Evolutionary conservation across 2,797 vertebrate species (phyloP), one percentile per base, ranked within the genome.

Genomic region (Epinephelus coioides): DNA sequence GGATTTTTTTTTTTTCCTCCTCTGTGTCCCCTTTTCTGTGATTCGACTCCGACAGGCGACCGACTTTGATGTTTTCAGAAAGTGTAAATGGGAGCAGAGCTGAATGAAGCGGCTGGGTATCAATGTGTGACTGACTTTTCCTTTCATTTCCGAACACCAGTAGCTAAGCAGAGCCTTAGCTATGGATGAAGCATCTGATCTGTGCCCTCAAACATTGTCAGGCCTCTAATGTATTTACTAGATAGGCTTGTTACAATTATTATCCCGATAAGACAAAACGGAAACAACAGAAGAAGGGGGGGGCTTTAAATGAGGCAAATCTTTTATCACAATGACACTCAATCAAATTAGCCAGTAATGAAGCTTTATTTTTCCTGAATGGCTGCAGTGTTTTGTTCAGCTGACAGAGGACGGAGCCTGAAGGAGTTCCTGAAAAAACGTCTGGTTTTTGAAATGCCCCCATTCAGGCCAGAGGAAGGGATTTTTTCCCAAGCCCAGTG

Each of bases 71-170:
- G 87, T 88, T 87, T 84, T 77, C 73, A 82, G 72, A 90, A 87
- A 80, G 85, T 72, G 70, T 87, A 90, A 94, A 93, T 92, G 86
- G 87, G 79, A 85, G 69, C 62, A 50, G 69, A 80, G 83, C 53
- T 93, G 89, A 94, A 95, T 92, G 82, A 85, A 91, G 81, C 90
- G 69, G 91, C 89, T 93, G 93, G 91, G 90, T 79, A 88, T 93
- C 92, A 76, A 92, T 86, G 89, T 93, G 83, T 75, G 83, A 91
- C 84, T 87, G 90, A 85, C 90, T 92, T 92, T 54, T 79, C 76
- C 81, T 93, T 94, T 95, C 86, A 92, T 74, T 83, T 86, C 60
- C 81, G 80, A 82, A 83, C 76, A 81, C 83, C 86, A 91, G 94
- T 92, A 93, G 87, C 93, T 87, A 94, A 92, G 93, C 90, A 90